Conservation (phyloP, 2,888 invertebrate genomes). For the Microlaimidae sp. region DNA sequence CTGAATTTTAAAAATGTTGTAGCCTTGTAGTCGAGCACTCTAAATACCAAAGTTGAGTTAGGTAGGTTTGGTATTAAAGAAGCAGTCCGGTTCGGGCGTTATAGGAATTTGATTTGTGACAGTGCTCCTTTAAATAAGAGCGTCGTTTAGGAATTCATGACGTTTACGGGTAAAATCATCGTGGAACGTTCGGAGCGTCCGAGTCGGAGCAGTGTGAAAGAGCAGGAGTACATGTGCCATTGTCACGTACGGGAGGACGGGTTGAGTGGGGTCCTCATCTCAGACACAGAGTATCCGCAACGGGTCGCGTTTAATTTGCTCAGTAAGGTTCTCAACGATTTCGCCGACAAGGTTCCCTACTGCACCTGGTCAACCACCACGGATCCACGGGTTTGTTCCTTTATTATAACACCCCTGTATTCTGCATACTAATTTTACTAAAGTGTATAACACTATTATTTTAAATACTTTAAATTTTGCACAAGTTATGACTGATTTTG, state of each 20-base stretch:
- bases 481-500: no score
- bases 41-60: no score
- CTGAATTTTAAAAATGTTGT: no score
- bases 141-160: slow-evolving; percentile 98
- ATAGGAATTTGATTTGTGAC: no score
- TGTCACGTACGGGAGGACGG: slow-evolving; percentile 84
- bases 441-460: no score
- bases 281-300: slow-evolving; percentile 91
- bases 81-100: no score
- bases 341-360: slow-evolving; percentile 56
- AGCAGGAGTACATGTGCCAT: slow-evolving; percentile 71
- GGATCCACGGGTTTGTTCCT: slow-evolving; percentile 27
- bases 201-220: slow-evolving; percentile 28
- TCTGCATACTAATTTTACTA: no score
- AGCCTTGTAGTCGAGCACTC: no score
- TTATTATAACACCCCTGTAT: no score
- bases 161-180: slow-evolving; percentile 81
- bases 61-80: no score
- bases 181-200: slow-evolving; percentile 28
- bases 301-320: slow-evolving; percentile 89
- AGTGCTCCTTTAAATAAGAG: no score
- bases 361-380: slow-evolving; percentile 37
- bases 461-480: no score
- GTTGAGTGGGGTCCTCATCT: slow-evolving; percentile 71
- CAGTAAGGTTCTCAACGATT: slow-evolving; percentile 77